Conservation (phyloP, 2,113 vertebrate species). For the Leiothrix lutea region DNA sequence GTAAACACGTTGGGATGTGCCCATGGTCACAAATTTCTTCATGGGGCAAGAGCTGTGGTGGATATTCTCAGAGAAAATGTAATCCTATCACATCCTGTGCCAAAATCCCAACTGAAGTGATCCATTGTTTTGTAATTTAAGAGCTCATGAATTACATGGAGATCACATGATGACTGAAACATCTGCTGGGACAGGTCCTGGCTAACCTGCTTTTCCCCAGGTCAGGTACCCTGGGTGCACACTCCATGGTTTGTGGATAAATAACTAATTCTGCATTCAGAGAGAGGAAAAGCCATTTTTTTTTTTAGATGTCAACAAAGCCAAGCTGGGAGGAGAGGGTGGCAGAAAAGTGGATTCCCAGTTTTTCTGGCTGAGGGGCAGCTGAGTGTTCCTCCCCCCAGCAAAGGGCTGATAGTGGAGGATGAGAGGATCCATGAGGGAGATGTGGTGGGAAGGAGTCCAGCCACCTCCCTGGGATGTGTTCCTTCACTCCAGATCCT, state of each 20-base stretch:
- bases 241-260: conserved; percentile 54
- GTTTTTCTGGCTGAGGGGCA: conserved; percentile 22
- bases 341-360: conserved; percentile 9
- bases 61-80: conserved; percentile 68
- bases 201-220: not conserved
- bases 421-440: no score
- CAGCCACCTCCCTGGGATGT: no score
- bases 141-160: conserved; percentile 72
- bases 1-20: not conserved
- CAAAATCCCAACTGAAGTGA: conserved; percentile 74
- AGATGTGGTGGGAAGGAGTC: no score
- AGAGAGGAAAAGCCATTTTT: conserved; percentile 31
- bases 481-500: not conserved
- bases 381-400: not conserved
- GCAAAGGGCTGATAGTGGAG: not conserved
- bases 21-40: conserved; percentile 72
- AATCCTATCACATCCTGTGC: conserved; percentile 64
- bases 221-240: conserved; percentile 56
- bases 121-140: conserved; percentile 79
- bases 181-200: conserved; percentile 56
- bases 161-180: conserved; percentile 64
- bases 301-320: conserved; percentile 26
- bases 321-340: conserved; percentile 14
- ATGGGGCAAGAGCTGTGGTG: conserved; percentile 69
- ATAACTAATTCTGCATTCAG: conserved; percentile 73